Conservation (phyloP, 2,797 vertebrate genomes). For the Sebastes nivosus region DNA sequence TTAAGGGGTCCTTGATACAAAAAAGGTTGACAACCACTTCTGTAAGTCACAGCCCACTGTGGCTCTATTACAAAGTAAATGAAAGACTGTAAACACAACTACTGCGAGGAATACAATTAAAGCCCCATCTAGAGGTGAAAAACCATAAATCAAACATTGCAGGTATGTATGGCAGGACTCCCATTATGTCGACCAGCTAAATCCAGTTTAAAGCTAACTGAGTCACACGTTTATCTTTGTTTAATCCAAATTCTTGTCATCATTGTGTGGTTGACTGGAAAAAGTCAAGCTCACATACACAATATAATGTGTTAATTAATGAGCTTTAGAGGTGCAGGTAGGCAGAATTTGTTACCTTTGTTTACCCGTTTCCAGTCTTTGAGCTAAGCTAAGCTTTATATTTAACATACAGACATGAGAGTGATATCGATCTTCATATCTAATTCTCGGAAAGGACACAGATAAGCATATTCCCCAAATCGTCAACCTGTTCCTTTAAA, state of each 20-base stretch:
- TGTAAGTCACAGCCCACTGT: neutral
- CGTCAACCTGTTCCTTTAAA: neutral
- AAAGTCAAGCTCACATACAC: neutral
- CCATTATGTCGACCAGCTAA: neutral
- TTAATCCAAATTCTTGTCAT: neutral
- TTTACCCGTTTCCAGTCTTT: neutral
- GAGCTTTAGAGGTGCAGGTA: neutral
- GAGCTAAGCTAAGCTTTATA: neutral
- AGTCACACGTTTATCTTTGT: neutral
- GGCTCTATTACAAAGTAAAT: neutral
- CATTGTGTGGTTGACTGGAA: neutral
- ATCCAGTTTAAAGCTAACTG: neutral
- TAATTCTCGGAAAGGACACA: neutral
- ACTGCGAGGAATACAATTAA: neutral
- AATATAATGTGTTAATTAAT: neutral
- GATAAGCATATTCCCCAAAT: neutral
- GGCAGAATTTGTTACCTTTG: neutral
- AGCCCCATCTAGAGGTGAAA: neutral
- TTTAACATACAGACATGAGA: neutral
- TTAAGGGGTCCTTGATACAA: too few species aligned
- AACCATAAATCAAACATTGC: neutral
- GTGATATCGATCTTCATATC: neutral
- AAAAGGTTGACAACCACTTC: too few species aligned
- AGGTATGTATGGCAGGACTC: neutral
- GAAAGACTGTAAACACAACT: neutral